Evolutionary conservation across 2,113 vertebrate species (phyloP), one percentile per base, ranked within the genome.

Genomic region (Leptobrachium ailaonicum): DNA sequence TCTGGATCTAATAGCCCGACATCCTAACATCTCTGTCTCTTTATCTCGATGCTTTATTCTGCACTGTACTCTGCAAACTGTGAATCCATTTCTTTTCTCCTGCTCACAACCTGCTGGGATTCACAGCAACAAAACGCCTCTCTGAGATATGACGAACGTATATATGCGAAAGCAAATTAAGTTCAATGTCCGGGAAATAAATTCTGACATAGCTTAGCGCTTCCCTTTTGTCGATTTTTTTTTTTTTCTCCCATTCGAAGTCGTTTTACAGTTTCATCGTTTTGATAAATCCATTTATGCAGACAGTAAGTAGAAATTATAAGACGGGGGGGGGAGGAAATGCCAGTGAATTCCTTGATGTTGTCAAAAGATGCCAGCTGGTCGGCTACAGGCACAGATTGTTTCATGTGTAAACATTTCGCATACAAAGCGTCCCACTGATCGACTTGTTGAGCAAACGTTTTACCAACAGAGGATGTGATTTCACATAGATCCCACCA

Each of bases 211-310:
- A 63, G 67, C 58, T 70, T 50, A 50, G 47, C 32, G 42, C n/a
- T 45, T 71, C 56, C 44, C 14, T 45, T 62, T 77, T 56, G 12
- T 10, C 56, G 45, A 40, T 45, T 62, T 77, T 56, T 13, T 10
- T 43, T 77, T 77, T 78, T 43, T 77, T 77, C 71, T 63, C 41
- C 43, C 32, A 63, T 50, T 71, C 41, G 45, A 62, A 58, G 14
- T 40, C 2, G 69, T 69, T 42, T 77, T 20, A 56, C 53, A 6
- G 75, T 62, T 63, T 11, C 56, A 60, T 14, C 2, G 47, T 42
- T 62, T 62, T 77, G 62, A 63, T 77, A 71, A 60, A 71, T 77
- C 76, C 53, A 70, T 62, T 62, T 77, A 56, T 58, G 4, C 56
- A n/a, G 14, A 58, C 42, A 13, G 9, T 71, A 62, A 40, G 44